Evolutionary conservation across 2,888 invertebrate species (phyloP).

Genomic region (Creontiades dilutus): DNA sequence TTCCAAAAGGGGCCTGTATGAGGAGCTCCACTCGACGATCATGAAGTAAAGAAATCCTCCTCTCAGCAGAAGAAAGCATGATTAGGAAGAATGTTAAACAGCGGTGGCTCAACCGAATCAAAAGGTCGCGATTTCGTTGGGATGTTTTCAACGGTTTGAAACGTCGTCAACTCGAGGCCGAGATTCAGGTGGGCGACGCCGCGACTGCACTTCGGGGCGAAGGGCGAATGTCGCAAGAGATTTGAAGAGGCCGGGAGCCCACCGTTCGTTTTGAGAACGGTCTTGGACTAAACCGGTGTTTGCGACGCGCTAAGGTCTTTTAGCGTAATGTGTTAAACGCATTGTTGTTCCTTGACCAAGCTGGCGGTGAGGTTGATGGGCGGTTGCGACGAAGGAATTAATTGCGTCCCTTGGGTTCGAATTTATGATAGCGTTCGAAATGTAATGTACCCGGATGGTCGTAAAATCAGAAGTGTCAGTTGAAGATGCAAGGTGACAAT

Average conservation of each 20-base stretch:
- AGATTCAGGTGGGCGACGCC: not conserved
- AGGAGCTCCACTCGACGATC: too few species aligned
- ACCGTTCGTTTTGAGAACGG: not conserved
- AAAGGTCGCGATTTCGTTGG: not conserved
- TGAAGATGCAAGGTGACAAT: too few species aligned
- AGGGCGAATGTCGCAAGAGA: slow-evolving; percentile 13
- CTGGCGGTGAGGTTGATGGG: too few species aligned
- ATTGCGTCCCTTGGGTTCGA: too few species aligned
- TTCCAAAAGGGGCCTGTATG: too few species aligned
- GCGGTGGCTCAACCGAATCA: slow-evolving; percentile 14
- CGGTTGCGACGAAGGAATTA: too few species aligned
- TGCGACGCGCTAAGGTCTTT: not conserved
- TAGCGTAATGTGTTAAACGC: too few species aligned
- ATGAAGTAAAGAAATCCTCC: not conserved
- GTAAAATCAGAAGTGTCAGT: too few species aligned
- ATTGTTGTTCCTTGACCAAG: too few species aligned
- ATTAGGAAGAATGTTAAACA: not conserved
- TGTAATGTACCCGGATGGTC: too few species aligned
- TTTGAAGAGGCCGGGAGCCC: not conserved
- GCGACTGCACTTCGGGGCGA: slow-evolving; percentile 24
- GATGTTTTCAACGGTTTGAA: not conserved
- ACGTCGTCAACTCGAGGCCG: not conserved
- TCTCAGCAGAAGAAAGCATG: slow-evolving; percentile 2
- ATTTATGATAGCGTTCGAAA: too few species aligned
- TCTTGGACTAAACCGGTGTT: not conserved